Evolutionary conservation across 37 sponge, comb jelly and placozoan genomes (phyloP).

Genomic region (Oscarella lobularis): DNA sequence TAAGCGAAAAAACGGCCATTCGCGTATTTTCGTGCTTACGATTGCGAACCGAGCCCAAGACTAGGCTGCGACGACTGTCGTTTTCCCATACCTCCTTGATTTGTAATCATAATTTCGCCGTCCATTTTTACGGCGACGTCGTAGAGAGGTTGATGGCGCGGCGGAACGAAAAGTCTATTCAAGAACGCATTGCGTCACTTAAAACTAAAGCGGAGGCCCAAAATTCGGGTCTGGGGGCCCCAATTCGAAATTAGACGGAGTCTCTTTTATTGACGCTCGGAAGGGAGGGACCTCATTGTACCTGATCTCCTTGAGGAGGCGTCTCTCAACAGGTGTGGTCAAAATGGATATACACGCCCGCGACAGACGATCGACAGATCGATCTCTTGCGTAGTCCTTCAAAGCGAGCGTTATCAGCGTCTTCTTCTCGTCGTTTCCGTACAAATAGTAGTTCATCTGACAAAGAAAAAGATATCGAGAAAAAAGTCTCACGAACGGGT

Average conservation of each 20-base stretch:
- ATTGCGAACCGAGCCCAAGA: too few species aligned
- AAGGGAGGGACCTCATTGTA: slow-evolving; percentile 8
- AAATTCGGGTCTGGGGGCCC: too few species aligned
- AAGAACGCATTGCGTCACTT: too few species aligned
- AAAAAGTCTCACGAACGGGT: neutral
- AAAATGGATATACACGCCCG: slow-evolving; percentile 34
- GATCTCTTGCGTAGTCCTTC: slow-evolving; percentile 34
- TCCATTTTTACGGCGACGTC: slow-evolving; percentile 27
- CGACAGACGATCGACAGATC: slow-evolving; percentile 37
- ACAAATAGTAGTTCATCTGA: slow-evolving; percentile 63
- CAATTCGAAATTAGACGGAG: neutral
- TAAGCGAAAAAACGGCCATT: too few species aligned
- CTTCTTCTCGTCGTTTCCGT: slow-evolving; percentile 33
- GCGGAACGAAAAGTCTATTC: slow-evolving; percentile 30
- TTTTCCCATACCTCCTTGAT: neutral
- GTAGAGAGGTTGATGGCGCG: slow-evolving; percentile 13
- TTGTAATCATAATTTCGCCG: neutral
- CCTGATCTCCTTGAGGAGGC: slow-evolving; percentile 44
- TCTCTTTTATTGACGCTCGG: neutral
- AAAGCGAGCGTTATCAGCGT: slow-evolving; percentile 38
- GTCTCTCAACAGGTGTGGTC: slow-evolving; percentile 41
- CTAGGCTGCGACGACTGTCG: neutral
- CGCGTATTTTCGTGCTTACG: too few species aligned
- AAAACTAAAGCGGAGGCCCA: too few species aligned
- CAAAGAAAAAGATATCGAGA: too few species aligned